phyloP scores from a whole-genome alignment of 2,113 vertebrate species.

The Oncorhynchus keta region DNA sequence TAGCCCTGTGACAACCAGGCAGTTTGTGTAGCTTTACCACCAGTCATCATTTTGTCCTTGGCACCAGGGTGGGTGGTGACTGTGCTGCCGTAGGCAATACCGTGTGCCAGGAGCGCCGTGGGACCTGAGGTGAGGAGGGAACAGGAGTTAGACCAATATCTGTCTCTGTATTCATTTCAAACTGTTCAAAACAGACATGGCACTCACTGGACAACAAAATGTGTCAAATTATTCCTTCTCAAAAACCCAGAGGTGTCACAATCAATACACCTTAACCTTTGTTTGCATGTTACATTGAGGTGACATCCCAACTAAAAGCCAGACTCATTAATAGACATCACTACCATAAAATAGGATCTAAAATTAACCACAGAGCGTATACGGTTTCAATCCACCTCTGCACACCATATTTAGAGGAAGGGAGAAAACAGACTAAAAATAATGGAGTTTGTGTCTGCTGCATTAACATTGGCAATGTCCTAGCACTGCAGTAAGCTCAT shows the following conservation, averaged over 20 bases:
- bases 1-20: neutral
- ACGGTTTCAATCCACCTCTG: slow-evolving; percentile 46
- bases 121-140: slow-evolving; percentile 77
- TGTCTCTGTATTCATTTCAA: neutral
- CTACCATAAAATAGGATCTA: slow-evolving; percentile 31
- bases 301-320: neutral
- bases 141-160: slow-evolving; percentile 16
- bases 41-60: slow-evolving; percentile 97
- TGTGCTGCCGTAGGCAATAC: slow-evolving; percentile 89
- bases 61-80: slow-evolving; percentile 92
- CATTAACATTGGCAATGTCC: slow-evolving; percentile 62
- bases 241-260: neutral
- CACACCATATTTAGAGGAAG: slow-evolving; percentile 37
- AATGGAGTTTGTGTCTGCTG: slow-evolving; percentile 52
- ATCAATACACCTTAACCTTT: neutral
- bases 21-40: slow-evolving; percentile 74
- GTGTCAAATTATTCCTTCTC: too few species aligned
- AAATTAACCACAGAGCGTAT: slow-evolving; percentile 50
- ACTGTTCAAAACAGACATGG: neutral
- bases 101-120: slow-evolving; percentile 92
- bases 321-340: neutral
- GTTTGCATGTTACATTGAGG: neutral
- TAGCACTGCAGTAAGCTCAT: slow-evolving; percentile 67
- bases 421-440: slow-evolving; percentile 39
- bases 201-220: too few species aligned